These are phyloP conservation scores for Ancistrus triradiatus DNA, from an alignment of 2,113 vertebrate species.

Conservation along the genomic window DNA sequence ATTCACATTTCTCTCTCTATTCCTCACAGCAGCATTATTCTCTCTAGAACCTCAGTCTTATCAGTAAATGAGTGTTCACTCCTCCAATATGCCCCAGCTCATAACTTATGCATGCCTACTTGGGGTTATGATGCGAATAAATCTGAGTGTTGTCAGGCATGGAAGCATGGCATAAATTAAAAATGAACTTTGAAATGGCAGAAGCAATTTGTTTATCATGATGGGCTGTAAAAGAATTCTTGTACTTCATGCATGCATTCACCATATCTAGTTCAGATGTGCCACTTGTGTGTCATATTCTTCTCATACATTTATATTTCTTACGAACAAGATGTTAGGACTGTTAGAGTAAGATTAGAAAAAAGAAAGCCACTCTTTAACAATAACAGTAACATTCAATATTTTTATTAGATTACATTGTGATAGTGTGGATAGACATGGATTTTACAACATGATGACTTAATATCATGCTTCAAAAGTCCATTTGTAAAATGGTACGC, in stretches of 20 bases:
- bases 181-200: constrained; percentile 32
- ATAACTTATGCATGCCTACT: constrained; percentile 49
- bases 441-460: too few relatives aligned
- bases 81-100: constrained; percentile 33
- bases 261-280: neutral
- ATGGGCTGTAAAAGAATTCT: constrained; percentile 21
- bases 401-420: too few relatives aligned
- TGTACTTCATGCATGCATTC: constrained; percentile 12
- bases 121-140: constrained; percentile 46
- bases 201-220: constrained; percentile 39
- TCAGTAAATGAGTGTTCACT: constrained; percentile 39
- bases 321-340: too few relatives aligned
- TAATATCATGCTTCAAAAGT: too few relatives aligned
- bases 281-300: neutral
- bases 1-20: constrained; percentile 23
- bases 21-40: constrained; percentile 32
- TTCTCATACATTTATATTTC: too few relatives aligned
- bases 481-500: too few relatives aligned
- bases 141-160: constrained; percentile 41
- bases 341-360: too few relatives aligned
- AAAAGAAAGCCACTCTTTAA: too few relatives aligned
- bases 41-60: constrained; percentile 32
- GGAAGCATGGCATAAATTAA: constrained; percentile 33
- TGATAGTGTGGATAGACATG: too few relatives aligned
- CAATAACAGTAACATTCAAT: too few relatives aligned